A percentile compares a stretch with the other conserved stretches of the same genome.
These are phyloP conservation scores for Orchesella flavescens DNA, from an alignment of 2,888 invertebrate species.

Conservation along the genomic window DNA sequence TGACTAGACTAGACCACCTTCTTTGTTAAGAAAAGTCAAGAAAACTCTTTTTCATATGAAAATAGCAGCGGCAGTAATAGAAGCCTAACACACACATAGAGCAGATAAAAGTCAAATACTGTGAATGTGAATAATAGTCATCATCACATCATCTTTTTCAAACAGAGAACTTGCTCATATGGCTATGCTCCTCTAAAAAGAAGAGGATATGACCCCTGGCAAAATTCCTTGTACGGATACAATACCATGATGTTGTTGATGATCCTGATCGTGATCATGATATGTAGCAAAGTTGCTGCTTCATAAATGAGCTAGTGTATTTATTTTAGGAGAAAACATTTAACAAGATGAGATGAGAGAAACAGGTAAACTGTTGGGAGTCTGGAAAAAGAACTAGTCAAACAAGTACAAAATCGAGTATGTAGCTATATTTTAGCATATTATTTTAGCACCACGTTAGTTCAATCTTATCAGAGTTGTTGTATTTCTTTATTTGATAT, in stretches of 20 bases:
- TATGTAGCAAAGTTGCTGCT: too few relatives aligned
- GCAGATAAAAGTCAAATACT: conserved; percentile 15
- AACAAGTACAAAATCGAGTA: too few relatives aligned
- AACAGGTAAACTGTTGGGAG: too few relatives aligned
- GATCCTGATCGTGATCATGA: conserved; percentile 10
- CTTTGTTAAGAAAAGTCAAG: conserved; percentile 7
- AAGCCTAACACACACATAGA: background rate
- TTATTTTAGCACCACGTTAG: too few relatives aligned
- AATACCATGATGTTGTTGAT: conserved; percentile 1
- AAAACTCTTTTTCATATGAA: conserved; percentile 15
- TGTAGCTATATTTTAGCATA: too few relatives aligned
- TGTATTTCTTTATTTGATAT: too few relatives aligned
- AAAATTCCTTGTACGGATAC: conserved; percentile 68
- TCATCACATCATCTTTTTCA: conserved; percentile 24
- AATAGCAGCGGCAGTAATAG: background rate
- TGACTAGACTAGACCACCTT: conserved; percentile 15
- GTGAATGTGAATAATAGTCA: conserved; percentile 22
- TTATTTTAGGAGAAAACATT: too few relatives aligned
- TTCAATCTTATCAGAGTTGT: too few relatives aligned
- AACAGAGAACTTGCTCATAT: conserved; percentile 13
- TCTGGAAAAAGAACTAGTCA: too few relatives aligned
- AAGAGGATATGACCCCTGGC: conserved; percentile 66
- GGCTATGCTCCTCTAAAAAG: background rate
- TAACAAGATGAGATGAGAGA: too few relatives aligned
- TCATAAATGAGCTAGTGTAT: too few relatives aligned